These are phyloP conservation scores for Tonatia bakeri DNA, from an alignment of 2,113 vertebrate genomes.

Conservation along the genomic window DNA sequence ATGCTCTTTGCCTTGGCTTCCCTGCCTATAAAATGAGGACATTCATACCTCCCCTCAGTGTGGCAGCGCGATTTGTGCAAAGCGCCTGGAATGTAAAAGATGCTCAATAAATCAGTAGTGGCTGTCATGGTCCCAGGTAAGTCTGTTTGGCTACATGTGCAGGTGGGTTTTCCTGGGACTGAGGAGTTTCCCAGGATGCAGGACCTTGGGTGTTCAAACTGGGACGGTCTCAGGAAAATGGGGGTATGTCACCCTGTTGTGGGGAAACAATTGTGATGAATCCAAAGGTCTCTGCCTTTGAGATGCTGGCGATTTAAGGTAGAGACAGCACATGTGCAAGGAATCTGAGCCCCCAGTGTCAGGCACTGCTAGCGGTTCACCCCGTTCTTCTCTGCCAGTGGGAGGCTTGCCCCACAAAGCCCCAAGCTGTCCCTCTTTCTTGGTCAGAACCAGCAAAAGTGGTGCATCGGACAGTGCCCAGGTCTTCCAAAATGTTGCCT, in stretches of 20 bases:
- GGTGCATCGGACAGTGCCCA: not conserved
- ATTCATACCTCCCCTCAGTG: not conserved
- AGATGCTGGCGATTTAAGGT: not conserved
- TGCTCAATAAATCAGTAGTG: fast-evolving
- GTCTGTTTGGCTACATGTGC: not conserved
- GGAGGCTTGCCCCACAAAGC: not conserved
- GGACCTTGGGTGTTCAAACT: not conserved
- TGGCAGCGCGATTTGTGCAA: not conserved
- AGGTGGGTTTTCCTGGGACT: not conserved
- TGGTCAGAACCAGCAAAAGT: not conserved
- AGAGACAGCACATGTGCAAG: not conserved
- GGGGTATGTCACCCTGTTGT: not conserved
- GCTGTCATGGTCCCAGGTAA: not conserved
- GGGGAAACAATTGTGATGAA: not conserved
- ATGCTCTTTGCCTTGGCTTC: not conserved
- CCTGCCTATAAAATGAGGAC: too few species aligned
- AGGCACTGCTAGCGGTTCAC: not conserved
- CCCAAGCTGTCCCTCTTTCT: fast-evolving
- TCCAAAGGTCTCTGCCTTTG: not conserved
- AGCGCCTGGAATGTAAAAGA: not conserved
- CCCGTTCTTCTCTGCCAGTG: not conserved
- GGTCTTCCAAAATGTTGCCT: not conserved
- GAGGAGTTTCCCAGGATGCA: not conserved
- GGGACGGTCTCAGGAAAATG: not conserved
- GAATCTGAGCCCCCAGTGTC: too few species aligned